These are phyloP conservation scores for Pomatostomus ruficeps DNA, from an alignment of 2,113 vertebrate species.

Conservation along the genomic window DNA sequence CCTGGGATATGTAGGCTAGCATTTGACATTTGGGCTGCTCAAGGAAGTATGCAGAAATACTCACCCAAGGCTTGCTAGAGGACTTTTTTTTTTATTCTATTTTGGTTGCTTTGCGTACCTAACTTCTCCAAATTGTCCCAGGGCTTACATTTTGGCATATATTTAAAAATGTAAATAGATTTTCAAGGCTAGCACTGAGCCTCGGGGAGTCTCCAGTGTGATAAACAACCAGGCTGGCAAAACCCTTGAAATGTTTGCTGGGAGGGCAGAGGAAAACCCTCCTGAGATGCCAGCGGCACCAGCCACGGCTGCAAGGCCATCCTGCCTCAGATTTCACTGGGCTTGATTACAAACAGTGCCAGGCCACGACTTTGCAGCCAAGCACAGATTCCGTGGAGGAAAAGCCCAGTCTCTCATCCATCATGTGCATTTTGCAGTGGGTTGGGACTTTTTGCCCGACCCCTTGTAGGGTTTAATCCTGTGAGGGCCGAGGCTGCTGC, in stretches of 20 bases:
- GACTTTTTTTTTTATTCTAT: not conserved
- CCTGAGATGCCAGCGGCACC: not conserved
- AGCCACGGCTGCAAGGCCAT: not conserved
- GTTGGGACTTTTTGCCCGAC: fast-evolving
- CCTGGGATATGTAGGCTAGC: not conserved
- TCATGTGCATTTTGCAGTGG: fast-evolving
- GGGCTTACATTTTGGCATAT: not conserved
- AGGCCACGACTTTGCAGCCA: not conserved
- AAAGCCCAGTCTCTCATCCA: not conserved
- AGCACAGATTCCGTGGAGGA: not conserved
- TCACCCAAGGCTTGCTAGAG: not conserved
- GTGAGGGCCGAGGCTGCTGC: not conserved
- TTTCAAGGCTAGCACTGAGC: constrained; percentile 11
- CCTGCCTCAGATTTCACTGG: not conserved
- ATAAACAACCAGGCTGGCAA: not conserved
- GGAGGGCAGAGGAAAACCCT: not conserved
- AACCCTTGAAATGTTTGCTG: not conserved
- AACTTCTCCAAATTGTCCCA: not conserved
- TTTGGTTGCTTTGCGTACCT: not conserved
- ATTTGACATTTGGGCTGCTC: not conserved
- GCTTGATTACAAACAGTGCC: not conserved
- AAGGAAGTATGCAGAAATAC: not conserved
- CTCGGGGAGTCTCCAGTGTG: not conserved
- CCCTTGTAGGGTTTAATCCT: not conserved
- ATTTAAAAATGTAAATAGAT: constrained; percentile 22